Percentiles rank a stretch among this genome's conserved stretches.
phyloP scores from a whole-genome alignment of 2,797 vertebrate genomes.

The Momotus momota region DNA sequence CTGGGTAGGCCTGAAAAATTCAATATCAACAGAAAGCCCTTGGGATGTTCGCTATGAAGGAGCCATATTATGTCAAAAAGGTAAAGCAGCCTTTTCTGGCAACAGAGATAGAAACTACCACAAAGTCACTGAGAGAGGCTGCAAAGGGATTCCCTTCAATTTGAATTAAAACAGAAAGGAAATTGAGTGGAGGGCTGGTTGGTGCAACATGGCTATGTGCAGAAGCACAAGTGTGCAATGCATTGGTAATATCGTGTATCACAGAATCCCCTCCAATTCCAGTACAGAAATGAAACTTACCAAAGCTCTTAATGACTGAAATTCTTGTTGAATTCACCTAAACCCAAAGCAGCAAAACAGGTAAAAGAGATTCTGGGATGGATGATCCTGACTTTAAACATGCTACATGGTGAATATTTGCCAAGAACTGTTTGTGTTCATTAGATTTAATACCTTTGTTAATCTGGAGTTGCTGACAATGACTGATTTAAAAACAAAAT shows the following conservation, averaged over 20 bases:
- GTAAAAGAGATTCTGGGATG: neutral
- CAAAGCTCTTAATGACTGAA: neutral
- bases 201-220: rapidly evolving
- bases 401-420: neutral
- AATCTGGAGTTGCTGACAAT: neutral
- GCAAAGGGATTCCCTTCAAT: neutral
- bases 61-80: neutral
- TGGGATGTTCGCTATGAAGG: neutral
- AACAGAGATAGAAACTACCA: neutral
- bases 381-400: neutral
- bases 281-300: neutral
- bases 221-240: neutral
- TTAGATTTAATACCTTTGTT: neutral
- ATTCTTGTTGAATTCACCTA: neutral
- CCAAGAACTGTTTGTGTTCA: neutral
- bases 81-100: neutral
- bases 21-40: neutral
- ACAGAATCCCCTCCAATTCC: neutral
- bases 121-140: neutral
- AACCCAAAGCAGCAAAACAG: neutral
- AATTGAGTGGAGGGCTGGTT: neutral
- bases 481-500: neutral
- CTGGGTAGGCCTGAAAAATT: neutral
- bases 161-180: neutral
- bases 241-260: neutral